Conservation (phyloP, 1,140 invertebrate species). For the Lordiphosa stackelbergi region DNA sequence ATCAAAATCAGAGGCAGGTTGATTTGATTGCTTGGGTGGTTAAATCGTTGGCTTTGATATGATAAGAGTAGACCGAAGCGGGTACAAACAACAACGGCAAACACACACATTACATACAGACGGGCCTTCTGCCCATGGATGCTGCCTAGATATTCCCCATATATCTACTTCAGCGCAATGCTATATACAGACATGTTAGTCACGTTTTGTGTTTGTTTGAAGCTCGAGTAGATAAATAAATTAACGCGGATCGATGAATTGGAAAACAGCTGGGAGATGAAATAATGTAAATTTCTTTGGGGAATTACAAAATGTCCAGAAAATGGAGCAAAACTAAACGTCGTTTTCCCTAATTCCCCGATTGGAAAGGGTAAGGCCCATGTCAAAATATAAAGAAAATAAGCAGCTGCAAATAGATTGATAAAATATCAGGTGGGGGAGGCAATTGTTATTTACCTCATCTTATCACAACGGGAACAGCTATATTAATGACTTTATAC, state of each 20-base stretch:
- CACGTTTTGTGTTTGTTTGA: too few relatives aligned
- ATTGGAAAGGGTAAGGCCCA: not conserved
- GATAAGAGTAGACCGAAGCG: constrained; percentile 10
- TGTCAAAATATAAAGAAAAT: constrained; percentile 5
- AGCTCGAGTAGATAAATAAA: too few relatives aligned
- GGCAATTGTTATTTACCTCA: constrained; percentile 42
- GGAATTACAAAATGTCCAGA: too few relatives aligned
- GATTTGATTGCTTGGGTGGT: constrained; percentile 30
- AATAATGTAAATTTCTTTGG: too few relatives aligned
- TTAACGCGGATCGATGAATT: too few relatives aligned
- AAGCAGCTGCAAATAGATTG: constrained; percentile 40
- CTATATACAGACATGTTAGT: too few relatives aligned
- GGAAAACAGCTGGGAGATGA: too few relatives aligned
- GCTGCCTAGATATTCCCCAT: too few relatives aligned
- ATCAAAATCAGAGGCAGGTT: constrained; percentile 30
- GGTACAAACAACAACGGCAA: not conserved
- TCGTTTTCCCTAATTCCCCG: too few relatives aligned
- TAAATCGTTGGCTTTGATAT: constrained; percentile 19
- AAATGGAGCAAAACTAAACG: too few relatives aligned
- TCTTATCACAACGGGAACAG: constrained; percentile 53
- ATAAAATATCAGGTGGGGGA: constrained; percentile 41
- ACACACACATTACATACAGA: not conserved
- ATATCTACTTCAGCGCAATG: too few relatives aligned
- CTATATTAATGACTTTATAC: constrained; percentile 36
- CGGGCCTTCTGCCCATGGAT: too few relatives aligned